Percentiles rank a stretch among this genome's conserved stretches.
phyloP scores from a whole-genome alignment of 2,888 invertebrate genomes.

The Chloroclysta siterata region DNA sequence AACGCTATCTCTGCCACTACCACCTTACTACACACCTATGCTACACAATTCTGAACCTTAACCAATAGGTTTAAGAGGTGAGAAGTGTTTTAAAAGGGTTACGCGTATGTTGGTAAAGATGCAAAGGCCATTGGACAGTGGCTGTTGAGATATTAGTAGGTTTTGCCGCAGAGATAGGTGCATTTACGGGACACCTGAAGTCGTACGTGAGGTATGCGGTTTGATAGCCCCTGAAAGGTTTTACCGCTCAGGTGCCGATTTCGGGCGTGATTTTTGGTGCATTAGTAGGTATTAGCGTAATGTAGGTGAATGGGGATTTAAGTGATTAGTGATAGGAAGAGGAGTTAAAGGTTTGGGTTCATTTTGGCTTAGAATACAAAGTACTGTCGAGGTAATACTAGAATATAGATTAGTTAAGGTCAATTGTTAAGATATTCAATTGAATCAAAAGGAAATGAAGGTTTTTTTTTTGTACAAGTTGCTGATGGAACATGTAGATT shows the following conservation, averaged over 20 bases:
- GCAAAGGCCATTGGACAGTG: constrained; percentile 70
- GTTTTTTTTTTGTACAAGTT: too few species aligned
- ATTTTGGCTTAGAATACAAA: not conserved
- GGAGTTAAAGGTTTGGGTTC: not conserved
- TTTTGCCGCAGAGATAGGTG: constrained; percentile 70
- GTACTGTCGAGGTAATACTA: too few species aligned
- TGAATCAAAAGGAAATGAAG: too few species aligned
- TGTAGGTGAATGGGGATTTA: not conserved
- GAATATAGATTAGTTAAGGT: too few species aligned
- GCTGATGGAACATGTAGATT: too few species aligned
- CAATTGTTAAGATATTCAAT: too few species aligned
- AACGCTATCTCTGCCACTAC: constrained; percentile 75
- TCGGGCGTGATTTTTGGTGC: constrained; percentile 25
- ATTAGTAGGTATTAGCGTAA: constrained; percentile 12
- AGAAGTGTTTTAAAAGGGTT: not conserved
- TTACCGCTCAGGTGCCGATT: constrained; percentile 36
- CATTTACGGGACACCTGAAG: constrained; percentile 67
- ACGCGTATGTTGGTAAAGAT: constrained; percentile 57
- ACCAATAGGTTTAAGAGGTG: constrained; percentile 30
- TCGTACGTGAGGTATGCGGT: constrained; percentile 71
- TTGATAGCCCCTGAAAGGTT: constrained; percentile 74
- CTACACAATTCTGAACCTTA: constrained; percentile 45
- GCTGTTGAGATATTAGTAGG: constrained; percentile 81
- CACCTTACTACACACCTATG: constrained; percentile 44
- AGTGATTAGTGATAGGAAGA: constrained; percentile 7